Conservation (phyloP, 2,797 vertebrate genomes). For the Rhincodon typus region DNA sequence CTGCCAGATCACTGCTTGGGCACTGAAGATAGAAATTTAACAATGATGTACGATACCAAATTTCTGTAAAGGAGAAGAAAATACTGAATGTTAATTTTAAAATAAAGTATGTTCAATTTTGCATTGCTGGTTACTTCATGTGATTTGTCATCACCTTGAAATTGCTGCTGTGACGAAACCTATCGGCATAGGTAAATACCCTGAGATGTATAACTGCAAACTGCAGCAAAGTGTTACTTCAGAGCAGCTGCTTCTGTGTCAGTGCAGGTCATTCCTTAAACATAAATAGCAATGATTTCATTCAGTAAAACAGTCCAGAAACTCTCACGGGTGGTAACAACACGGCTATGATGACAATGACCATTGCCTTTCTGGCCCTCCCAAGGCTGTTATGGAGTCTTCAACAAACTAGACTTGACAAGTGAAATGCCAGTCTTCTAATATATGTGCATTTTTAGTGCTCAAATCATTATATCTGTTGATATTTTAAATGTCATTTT, state of each 20-base stretch:
- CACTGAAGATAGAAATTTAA: not conserved
- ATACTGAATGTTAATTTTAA: not conserved
- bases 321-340: not conserved
- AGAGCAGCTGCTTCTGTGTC: not conserved
- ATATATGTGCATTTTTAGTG: constrained; percentile 27
- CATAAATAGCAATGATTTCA: not conserved
- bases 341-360: not conserved
- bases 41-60: not conserved
- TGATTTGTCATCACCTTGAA: not conserved
- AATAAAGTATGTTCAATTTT: not conserved
- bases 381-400: not conserved
- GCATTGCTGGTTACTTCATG: not conserved
- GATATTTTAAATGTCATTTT: constrained; percentile 34
- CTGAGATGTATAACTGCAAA: not conserved
- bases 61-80: not conserved
- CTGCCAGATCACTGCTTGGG: not conserved
- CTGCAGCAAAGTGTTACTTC: not conserved
- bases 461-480: constrained; percentile 15
- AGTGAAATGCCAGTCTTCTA: not conserved
- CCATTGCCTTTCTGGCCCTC: not conserved
- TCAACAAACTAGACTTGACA: not conserved
- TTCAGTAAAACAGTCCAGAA: not conserved
- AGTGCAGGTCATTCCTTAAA: not conserved
- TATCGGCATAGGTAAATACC: not conserved
- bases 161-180: not conserved